Evolutionary conservation across 2,113 vertebrate genomes (phyloP).

Genomic region (Callocephalon fimbriatum): DNA sequence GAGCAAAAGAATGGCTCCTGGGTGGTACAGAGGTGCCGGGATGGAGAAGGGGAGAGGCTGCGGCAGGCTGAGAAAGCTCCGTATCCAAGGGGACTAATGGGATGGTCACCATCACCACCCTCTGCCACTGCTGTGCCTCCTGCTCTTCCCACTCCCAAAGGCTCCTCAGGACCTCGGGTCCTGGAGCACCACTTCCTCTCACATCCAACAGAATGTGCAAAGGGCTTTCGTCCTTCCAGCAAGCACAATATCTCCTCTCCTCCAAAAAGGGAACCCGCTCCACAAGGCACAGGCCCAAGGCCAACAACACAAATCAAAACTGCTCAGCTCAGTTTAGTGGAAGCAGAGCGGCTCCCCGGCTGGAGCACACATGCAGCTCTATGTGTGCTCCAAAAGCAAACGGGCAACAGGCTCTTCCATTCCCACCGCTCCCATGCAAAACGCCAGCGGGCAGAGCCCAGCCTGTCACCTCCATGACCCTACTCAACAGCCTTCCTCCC

Average conservation of each 20-base stretch:
- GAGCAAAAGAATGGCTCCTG: conserved; percentile 34
- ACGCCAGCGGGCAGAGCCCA: background rate
- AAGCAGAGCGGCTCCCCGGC: background rate
- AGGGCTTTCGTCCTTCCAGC: background rate
- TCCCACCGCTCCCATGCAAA: background rate
- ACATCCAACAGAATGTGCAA: background rate
- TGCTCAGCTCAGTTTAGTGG: background rate
- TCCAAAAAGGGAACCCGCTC: background rate
- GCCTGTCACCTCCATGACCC: background rate
- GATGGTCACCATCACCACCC: background rate
- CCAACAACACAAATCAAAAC: conserved; percentile 9
- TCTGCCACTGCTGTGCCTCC: background rate
- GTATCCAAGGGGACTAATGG: rapidly evolving
- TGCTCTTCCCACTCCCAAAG: background rate
- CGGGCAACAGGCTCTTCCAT: background rate
- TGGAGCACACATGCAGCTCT: background rate
- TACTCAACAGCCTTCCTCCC: background rate
- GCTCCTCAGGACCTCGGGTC: background rate
- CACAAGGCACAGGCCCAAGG: background rate
- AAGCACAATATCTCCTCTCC: background rate
- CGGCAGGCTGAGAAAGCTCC: background rate
- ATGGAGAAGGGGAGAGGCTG: background rate
- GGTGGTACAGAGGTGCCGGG: background rate
- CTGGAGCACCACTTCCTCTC: background rate
- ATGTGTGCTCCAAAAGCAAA: background rate